These are phyloP conservation scores for Agrotis segetum DNA, from an alignment of 2,888 invertebrate species.

Conservation along the genomic window DNA sequence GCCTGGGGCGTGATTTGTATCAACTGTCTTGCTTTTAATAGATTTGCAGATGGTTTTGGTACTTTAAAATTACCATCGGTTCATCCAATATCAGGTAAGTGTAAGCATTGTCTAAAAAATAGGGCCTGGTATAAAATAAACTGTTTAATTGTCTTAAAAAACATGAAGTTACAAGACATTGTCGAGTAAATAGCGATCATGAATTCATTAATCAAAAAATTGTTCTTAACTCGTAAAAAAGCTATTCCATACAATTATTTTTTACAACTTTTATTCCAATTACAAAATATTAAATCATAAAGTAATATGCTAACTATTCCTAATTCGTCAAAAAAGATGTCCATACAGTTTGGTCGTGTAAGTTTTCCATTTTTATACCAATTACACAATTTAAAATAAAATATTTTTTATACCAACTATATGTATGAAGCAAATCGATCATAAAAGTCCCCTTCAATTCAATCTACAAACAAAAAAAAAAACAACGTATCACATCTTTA, in stretches of 20 bases:
- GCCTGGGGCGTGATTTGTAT: slow-evolving; percentile 50
- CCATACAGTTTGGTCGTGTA: not conserved
- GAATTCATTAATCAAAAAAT: no score
- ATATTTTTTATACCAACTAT: not conserved
- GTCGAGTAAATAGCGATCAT: no score
- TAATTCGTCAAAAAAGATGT: not conserved
- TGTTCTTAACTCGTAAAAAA: not conserved
- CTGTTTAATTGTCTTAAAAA: no score
- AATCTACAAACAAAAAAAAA: slow-evolving; percentile 23
- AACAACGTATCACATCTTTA: slow-evolving; percentile 9
- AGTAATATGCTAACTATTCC: no score
- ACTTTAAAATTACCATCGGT: not conserved
- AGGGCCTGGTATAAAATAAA: no score
- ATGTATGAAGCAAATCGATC: slow-evolving; percentile 20
- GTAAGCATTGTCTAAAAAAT: no score
- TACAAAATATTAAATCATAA: not conserved
- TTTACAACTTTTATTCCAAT: no score
- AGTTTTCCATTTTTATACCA: no score
- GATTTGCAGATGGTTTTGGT: slow-evolving; percentile 2
- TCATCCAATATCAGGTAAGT: no score
- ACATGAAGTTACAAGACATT: no score
- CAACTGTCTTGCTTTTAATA: slow-evolving; percentile 23
- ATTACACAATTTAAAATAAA: not conserved
- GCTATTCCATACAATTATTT: not conserved
- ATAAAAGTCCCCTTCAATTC: slow-evolving; percentile 20